Evolutionary conservation across 2,888 invertebrate species (phyloP).

Genomic region (Brachyopa scutellaris): DNA sequence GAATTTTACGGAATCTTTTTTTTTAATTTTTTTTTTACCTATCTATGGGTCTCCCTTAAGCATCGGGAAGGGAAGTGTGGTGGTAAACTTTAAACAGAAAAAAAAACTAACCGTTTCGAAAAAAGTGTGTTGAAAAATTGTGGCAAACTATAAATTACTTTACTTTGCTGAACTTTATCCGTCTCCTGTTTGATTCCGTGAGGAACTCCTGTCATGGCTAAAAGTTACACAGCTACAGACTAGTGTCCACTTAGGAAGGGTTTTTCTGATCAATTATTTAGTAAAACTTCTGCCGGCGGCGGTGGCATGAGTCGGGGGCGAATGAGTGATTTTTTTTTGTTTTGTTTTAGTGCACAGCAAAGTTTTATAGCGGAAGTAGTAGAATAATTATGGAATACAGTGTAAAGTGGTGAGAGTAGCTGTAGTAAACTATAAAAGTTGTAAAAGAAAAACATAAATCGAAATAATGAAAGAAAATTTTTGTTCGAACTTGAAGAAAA

Average conservation of each 20-base stretch:
- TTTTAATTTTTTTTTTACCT: neutral
- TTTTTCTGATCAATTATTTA: conserved; percentile 37
- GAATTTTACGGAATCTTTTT: conserved; percentile 42
- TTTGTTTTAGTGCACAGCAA: neutral
- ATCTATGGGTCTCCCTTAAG: neutral
- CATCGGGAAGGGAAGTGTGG: too few species aligned
- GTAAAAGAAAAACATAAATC: neutral
- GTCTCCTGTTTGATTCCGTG: neutral
- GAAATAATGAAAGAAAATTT: conserved; percentile 22
- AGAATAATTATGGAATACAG: conserved; percentile 1
- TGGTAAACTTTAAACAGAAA: too few species aligned
- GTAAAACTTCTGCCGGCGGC: neutral
- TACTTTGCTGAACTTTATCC: conserved; percentile 19
- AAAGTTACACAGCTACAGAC: conserved; percentile 5
- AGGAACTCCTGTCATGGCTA: neutral
- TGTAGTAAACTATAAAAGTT: neutral
- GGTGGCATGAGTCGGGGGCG: neutral
- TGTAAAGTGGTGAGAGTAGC: neutral
- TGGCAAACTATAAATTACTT: conserved; percentile 35
- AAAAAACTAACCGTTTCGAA: conserved; percentile 10
- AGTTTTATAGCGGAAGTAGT: neutral
- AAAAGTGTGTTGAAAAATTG: neutral
- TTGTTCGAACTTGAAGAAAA: conserved; percentile 16
- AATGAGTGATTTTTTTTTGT: neutral
- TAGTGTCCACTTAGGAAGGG: neutral